A percentile compares a stretch with the other conserved stretches of the same genome.
Conservation (phyloP, 1,140 invertebrate genomes). For the Eciton burchellii region DNA sequence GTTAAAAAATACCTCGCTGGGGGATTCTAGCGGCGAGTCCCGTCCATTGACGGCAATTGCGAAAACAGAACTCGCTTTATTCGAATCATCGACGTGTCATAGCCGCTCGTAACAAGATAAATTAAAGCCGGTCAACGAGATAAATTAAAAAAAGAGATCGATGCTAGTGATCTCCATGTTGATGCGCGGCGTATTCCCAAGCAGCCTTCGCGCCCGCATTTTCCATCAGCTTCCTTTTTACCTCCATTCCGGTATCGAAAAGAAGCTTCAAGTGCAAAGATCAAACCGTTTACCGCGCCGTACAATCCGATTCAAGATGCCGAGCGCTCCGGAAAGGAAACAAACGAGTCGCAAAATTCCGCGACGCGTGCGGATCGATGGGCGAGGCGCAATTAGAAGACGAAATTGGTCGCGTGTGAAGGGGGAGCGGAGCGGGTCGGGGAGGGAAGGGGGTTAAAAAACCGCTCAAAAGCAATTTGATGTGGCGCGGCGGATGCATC, state of each 20-base stretch:
- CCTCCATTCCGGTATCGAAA: no score
- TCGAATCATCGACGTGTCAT: not conserved
- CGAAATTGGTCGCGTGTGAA: constrained; percentile 61
- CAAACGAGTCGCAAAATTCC: not conserved
- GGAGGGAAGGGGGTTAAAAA: constrained; percentile 66
- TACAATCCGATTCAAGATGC: not conserved
- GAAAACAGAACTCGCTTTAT: constrained; percentile 22
- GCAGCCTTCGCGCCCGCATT: no score
- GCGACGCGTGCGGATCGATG: constrained; percentile 3
- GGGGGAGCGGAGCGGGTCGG: no score
- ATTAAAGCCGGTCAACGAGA: no score
- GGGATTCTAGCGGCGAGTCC: not conserved
- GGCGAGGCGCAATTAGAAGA: constrained; percentile 65
- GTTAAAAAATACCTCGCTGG: constrained; percentile 37
- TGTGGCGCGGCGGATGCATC: constrained; percentile 68
- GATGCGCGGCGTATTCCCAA: no score
- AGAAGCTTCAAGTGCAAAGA: not conserved
- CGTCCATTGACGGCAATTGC: constrained; percentile 18
- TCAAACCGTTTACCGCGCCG: not conserved
- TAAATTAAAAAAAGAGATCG: not conserved
- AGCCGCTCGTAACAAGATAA: no score
- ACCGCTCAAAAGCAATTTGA: constrained; percentile 74
- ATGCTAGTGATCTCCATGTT: no score
- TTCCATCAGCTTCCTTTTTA: no score
- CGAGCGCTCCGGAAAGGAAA: constrained; percentile 7